Conservation (phyloP, 1,140 invertebrate species). For the Aphidius ervi region DNA sequence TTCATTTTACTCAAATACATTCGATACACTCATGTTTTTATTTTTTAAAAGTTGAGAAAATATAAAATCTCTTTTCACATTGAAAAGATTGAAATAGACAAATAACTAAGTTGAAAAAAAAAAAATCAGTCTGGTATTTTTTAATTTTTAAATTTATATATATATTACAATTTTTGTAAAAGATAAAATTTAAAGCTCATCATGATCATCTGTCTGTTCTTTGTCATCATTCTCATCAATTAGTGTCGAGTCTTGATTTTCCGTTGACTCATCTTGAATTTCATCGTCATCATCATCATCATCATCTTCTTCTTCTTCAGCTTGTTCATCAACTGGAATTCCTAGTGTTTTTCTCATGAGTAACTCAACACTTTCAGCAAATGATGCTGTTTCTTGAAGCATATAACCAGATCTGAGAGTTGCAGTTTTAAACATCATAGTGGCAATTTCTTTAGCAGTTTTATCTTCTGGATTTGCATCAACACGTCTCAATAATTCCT, state of each 20-base stretch:
- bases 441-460: slow-evolving; percentile 80
- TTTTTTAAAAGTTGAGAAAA: too few species aligned
- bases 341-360: slow-evolving; percentile 80
- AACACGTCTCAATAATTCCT: slow-evolving; percentile 82
- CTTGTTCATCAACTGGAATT: slow-evolving; percentile 71
- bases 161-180: neutral
- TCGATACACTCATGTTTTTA: too few species aligned
- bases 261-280: slow-evolving; percentile 56
- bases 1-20: too few species aligned
- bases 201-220: slow-evolving; percentile 36
- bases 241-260: slow-evolving; percentile 50
- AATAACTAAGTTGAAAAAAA: too few species aligned
- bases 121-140: too few species aligned
- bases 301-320: slow-evolving; percentile 58
- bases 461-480: slow-evolving; percentile 75
- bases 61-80: too few species aligned
- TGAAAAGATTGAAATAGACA: too few species aligned
- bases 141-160: too few species aligned
- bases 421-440: slow-evolving; percentile 90
- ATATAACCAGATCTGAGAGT: slow-evolving; percentile 89
- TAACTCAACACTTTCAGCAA: slow-evolving; percentile 85
- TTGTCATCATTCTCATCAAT: slow-evolving; percentile 42
- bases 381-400: slow-evolving; percentile 80
- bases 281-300: slow-evolving; percentile 49
- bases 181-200: slow-evolving; percentile 40